phyloP scores from a whole-genome alignment of 2,113 vertebrate species.

The Pelusios castaneus region DNA sequence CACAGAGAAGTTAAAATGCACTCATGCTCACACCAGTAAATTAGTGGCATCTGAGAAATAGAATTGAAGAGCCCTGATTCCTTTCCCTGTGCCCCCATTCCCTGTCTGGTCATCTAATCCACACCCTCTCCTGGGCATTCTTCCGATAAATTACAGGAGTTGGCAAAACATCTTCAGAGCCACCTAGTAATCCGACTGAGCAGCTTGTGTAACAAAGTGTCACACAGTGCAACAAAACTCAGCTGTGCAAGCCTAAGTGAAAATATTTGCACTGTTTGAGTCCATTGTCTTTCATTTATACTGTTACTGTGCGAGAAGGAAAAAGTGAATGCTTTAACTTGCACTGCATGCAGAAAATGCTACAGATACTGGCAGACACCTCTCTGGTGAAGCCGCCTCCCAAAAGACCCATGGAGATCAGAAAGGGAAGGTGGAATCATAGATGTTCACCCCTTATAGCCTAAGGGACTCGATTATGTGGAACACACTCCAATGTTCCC shows the following conservation, averaged over 20 bases:
- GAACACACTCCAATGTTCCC: background rate
- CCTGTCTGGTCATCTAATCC: background rate
- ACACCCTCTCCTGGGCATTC: background rate
- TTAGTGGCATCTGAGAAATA: background rate
- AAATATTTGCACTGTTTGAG: background rate
- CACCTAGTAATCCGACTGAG: no score
- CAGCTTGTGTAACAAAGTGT: no score
- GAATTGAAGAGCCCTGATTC: background rate
- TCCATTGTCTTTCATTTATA: background rate
- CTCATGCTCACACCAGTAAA: background rate
- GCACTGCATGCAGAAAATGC: background rate
- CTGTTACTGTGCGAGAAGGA: background rate
- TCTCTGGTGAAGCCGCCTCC: background rate
- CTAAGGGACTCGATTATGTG: background rate
- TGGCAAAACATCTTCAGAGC: background rate
- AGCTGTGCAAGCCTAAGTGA: background rate
- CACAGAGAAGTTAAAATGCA: background rate
- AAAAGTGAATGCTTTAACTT: background rate
- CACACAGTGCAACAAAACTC: background rate
- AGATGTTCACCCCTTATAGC: background rate
- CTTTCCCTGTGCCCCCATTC: no score
- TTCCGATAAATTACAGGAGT: background rate
- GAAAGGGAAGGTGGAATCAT: background rate
- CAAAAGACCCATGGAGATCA: background rate
- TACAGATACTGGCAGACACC: background rate